A percentile compares a stretch with the other conserved stretches of the same genome.
Conservation (phyloP, 2,888 invertebrate genomes). For the Drosophila meridionalis region DNA sequence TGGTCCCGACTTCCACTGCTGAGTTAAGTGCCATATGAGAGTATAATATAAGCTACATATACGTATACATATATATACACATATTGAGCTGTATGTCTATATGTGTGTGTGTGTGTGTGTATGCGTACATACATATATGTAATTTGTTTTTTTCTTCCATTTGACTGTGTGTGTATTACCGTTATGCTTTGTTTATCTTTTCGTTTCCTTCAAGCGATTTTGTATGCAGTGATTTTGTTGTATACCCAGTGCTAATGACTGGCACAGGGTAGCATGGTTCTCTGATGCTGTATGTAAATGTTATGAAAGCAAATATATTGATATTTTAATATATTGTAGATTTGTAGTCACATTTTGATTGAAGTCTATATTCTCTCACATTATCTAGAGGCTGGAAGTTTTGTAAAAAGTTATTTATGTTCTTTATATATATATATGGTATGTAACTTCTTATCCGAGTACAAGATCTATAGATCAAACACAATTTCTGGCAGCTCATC, state of each 20-base stretch:
- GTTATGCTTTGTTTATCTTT: conserved; percentile 45
- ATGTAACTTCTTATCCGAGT: no score
- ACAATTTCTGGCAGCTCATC: background rate
- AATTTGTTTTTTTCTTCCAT: conserved; percentile 21
- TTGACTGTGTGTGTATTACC: conserved; percentile 10
- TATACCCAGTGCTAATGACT: background rate
- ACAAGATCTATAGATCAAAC: background rate
- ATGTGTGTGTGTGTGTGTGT: conserved; percentile 4
- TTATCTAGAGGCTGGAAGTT: no score
- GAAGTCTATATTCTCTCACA: background rate
- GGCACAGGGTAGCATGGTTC: background rate
- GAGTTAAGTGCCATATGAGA: conserved; percentile 61
- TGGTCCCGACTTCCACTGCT: conserved; percentile 56
- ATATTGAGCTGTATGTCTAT: conserved; percentile 17
- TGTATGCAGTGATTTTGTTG: conserved; percentile 38
- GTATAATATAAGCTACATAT: conserved; percentile 56
- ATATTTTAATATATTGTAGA: no score
- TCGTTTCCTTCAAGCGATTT: conserved; percentile 42
- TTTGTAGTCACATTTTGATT: background rate
- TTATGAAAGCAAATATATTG: background rate
- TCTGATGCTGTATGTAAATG: background rate
- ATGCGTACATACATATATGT: conserved; percentile 12
- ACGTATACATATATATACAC: conserved; percentile 12
- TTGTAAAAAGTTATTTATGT: no score
- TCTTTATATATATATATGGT: no score